These are phyloP conservation scores for Irena cyanogastra DNA, from an alignment of 2,113 vertebrate genomes.

Conservation along the genomic window DNA sequence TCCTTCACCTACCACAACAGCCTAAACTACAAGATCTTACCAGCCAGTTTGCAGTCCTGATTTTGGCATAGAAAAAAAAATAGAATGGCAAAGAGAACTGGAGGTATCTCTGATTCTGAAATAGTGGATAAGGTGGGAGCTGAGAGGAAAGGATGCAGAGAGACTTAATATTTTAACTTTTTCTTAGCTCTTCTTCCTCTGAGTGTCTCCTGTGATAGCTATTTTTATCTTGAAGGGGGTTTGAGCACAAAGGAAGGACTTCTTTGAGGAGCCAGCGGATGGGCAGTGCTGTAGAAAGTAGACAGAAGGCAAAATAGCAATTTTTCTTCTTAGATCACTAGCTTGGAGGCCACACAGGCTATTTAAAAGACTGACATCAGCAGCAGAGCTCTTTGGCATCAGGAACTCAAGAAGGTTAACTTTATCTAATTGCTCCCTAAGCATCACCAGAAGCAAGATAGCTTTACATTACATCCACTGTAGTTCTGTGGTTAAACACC, in stretches of 20 bases:
- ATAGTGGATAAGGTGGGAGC: background rate
- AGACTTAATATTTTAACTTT: background rate
- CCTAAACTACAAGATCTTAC: background rate
- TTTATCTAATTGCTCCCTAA: constrained; percentile 26
- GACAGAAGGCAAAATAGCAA: background rate
- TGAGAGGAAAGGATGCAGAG: background rate
- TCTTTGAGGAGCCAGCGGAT: background rate
- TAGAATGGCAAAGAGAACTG: background rate
- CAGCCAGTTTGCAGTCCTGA: background rate
- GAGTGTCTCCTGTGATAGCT: background rate
- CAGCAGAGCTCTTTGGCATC: background rate
- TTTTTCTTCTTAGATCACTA: background rate
- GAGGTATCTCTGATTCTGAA: background rate
- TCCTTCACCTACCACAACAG: background rate
- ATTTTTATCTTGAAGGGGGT: background rate
- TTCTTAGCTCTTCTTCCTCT: background rate
- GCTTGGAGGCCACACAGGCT: background rate
- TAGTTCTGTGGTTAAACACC: background rate
- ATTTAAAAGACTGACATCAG: background rate
- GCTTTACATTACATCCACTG: background rate
- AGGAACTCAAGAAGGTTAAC: background rate
- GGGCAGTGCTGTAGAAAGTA: background rate
- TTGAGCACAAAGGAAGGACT: background rate
- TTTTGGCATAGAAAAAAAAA: background rate
- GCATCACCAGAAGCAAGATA: background rate